These are phyloP conservation scores for Melitaea cinxia DNA, from an alignment of 1,140 invertebrate genomes.

Conservation along the genomic window DNA sequence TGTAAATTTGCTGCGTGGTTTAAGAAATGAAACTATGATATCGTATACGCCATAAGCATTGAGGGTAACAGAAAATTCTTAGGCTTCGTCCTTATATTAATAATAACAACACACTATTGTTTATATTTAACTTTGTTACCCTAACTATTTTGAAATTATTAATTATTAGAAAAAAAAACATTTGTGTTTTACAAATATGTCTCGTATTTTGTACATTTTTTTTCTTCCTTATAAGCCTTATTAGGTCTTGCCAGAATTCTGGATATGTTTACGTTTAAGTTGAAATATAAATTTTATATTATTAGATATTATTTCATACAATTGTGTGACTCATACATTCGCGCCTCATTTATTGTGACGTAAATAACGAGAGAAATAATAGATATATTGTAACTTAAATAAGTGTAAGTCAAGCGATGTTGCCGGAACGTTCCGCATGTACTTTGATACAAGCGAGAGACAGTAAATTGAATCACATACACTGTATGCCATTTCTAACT, in stretches of 20 bases:
- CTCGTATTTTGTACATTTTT: neutral
- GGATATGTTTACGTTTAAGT: neutral
- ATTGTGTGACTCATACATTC: neutral
- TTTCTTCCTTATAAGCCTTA: neutral
- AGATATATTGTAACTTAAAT: conserved; percentile 23
- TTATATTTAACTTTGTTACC: too few species aligned
- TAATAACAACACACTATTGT: too few species aligned
- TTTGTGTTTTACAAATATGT: too few species aligned
- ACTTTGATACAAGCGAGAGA: too few species aligned
- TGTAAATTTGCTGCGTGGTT: neutral
- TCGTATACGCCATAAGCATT: neutral
- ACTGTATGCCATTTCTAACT: too few species aligned
- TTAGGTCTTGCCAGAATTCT: neutral
- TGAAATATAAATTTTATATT: neutral
- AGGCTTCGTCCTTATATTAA: too few species aligned
- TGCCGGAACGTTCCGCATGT: neutral
- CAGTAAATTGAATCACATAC: too few species aligned
- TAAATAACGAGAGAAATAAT: conserved; percentile 12
- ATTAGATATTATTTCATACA: neutral
- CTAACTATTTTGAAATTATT: too few species aligned
- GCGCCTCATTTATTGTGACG: neutral
- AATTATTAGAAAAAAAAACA: too few species aligned
- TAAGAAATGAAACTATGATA: neutral
- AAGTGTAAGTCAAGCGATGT: conserved; percentile 3
- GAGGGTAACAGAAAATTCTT: neutral